Base-by-base conservation (phyloP, 37 sponge, comb jelly and placozoan genomes). In the Beroe forskalii region DNA sequence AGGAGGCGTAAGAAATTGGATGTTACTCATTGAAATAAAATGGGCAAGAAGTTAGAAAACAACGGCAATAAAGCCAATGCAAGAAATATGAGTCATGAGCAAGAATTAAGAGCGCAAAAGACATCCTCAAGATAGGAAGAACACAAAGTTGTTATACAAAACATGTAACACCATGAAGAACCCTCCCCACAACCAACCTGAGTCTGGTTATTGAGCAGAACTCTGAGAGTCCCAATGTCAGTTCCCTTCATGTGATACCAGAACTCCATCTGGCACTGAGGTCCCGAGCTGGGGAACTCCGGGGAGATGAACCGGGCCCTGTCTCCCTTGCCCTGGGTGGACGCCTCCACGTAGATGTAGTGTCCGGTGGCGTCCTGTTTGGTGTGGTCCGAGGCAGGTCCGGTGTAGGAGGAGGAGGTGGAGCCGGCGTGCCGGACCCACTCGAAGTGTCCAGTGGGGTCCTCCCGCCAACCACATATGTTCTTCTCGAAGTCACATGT, bases 261-360 rank as follows among this genome's bases (percentile, higher is more conserved):
- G 91, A 91, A 67, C 55, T 69, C 27, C 64, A 91, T 91, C 67
- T 91, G 76, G 33, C 91, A 91, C 64, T 66, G 91, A 22, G 91
- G 91, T 3, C 91, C 91, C 8, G 91, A 91, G 22, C 86, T 80
- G 30, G 90, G 90, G 90, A 90, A 90, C 67, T 90, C 67, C 1
- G 66, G 90, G 30, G 67, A 66, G 25, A 90, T 23, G 48, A 90
- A 14, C 6, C 90, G 62, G 19, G 89, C 92, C 0, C 23, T 19
- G 67, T 91, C 66, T n/a, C 92, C 92, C 32, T 40, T 62, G 6
- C 41, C 44, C 30, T 43, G 76, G 2, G 48, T 30, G 12, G 62
- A 60, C 1, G 92, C 92, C 40, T 91, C 92, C 23, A 91, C 55
- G 89, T 91, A 91, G 62, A 91, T 86, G 66, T 91, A 91, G 55